Conservation (phyloP, 1,140 invertebrate species). For the Wiebesia pumilae region DNA sequence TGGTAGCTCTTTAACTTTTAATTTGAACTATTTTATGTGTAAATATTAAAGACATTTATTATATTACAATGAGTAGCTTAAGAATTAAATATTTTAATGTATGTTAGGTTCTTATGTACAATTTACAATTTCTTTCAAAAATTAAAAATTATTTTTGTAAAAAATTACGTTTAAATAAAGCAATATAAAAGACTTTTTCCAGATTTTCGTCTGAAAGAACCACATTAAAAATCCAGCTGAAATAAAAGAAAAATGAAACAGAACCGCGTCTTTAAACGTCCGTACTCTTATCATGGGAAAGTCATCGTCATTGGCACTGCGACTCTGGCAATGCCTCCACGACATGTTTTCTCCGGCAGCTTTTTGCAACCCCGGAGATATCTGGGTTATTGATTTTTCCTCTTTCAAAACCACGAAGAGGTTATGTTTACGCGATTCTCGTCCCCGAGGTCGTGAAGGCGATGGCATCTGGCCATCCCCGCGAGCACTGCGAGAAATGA, state of each 20-base stretch:
- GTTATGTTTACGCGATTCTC: constrained; percentile 69
- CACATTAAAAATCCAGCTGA: not conserved
- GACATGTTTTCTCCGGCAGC: constrained; percentile 44
- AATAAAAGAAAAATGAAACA: constrained; percentile 17
- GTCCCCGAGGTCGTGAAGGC: constrained; percentile 9
- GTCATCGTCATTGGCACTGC: constrained; percentile 42
- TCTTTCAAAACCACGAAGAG: constrained; percentile 57
- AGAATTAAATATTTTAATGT: not conserved
- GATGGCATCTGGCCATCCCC: constrained; percentile 22
- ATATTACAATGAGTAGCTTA: not conserved
- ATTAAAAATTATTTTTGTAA: not conserved
- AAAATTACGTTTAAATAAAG: too few species aligned
- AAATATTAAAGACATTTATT: not conserved
- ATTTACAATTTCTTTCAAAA: not conserved
- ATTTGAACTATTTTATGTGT: not conserved
- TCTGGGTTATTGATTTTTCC: constrained; percentile 72
- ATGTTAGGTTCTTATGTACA: too few species aligned
- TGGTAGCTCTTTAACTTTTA: constrained; percentile 14
- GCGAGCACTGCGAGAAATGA: not conserved
- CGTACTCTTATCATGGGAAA: constrained; percentile 43
- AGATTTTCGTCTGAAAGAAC: not conserved
- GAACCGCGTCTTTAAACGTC: constrained; percentile 9
- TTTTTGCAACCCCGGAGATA: constrained; percentile 35
- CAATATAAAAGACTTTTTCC: not conserved
- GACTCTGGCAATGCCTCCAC: constrained; percentile 51